phyloP scores from a whole-genome alignment of 1,140 invertebrate species.

The Megalopta genalis region DNA sequence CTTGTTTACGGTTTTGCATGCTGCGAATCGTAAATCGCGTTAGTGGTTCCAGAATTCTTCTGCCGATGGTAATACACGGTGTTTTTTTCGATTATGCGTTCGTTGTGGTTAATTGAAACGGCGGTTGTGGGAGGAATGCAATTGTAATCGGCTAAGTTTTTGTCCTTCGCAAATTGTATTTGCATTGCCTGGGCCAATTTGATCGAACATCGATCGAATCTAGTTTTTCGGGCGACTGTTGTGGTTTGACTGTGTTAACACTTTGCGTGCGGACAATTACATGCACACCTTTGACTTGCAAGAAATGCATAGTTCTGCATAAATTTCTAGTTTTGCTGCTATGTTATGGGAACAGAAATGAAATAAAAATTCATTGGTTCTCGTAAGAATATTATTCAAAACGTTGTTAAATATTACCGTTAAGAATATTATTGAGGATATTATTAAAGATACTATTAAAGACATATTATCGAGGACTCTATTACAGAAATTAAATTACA shows the following conservation, averaged over 20 bases:
- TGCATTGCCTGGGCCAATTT: neutral
- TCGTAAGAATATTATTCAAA: no score
- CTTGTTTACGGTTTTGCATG: conserved; percentile 4
- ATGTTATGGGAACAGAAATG: no score
- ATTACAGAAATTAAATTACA: no score
- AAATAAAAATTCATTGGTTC: no score
- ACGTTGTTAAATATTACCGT: no score
- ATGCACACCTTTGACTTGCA: no score
- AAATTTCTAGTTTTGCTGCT: no score
- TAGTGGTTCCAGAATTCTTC: neutral
- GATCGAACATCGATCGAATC: neutral
- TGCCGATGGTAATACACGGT: no score
- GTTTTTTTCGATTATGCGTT: neutral
- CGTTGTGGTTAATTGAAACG: conserved; percentile 43
- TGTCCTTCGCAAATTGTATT: neutral
- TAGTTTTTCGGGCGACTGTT: neutral
- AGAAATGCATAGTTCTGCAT: no score
- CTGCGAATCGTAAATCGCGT: conserved; percentile 4
- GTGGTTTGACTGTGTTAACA: neutral
- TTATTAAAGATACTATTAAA: no score
- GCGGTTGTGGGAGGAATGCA: conserved; percentile 33
- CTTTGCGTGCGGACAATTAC: neutral
- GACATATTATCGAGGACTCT: no score
- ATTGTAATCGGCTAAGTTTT: conserved; percentile 21
- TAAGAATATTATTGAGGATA: no score